phyloP scores from a whole-genome alignment of 2,797 vertebrate species.

The Mormyrops attenuatus region DNA sequence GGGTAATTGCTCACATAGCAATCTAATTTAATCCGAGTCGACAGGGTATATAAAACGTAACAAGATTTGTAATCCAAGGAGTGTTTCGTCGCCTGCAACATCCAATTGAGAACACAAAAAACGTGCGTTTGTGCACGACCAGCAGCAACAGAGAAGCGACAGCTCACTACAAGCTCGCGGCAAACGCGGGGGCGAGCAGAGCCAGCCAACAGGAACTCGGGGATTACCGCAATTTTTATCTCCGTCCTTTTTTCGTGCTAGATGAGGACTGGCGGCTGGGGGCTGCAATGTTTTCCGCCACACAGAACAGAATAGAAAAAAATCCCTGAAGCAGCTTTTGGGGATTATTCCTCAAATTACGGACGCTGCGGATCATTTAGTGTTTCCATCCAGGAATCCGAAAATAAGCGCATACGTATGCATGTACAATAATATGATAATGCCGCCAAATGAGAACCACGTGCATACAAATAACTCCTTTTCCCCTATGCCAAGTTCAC shows the following conservation, averaged over 20 bases:
- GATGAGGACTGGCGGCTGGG: constrained; percentile 47
- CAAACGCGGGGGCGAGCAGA: constrained; percentile 27
- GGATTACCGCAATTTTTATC: constrained; percentile 52
- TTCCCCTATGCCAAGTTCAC: constrained; percentile 31
- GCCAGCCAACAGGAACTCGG: constrained; percentile 57
- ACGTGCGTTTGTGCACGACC: not conserved
- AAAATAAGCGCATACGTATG: constrained; percentile 58
- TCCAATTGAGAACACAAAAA: not conserved
- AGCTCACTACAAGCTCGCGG: not conserved
- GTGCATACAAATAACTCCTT: constrained; percentile 47
- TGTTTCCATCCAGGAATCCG: constrained; percentile 51
- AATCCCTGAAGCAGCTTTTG: constrained; percentile 44
- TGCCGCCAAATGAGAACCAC: constrained; percentile 63
- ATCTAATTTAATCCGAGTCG: not conserved
- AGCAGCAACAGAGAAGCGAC: not conserved
- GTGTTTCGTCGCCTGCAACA: not conserved
- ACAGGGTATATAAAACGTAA: not conserved
- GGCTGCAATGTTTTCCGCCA: constrained; percentile 60
- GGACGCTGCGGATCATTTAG: constrained; percentile 62
- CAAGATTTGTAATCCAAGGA: not conserved
- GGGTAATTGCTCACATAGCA: not conserved
- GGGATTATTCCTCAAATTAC: constrained; percentile 63
- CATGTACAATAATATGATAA: constrained; percentile 60
- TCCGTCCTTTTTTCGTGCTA: constrained; percentile 44
- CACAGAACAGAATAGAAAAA: constrained; percentile 33